Percentiles rank a stretch among this genome's conserved stretches.
phyloP scores from a whole-genome alignment of 53 echinoderm and acorn worm genomes.

The Echinometra lucunter region DNA sequence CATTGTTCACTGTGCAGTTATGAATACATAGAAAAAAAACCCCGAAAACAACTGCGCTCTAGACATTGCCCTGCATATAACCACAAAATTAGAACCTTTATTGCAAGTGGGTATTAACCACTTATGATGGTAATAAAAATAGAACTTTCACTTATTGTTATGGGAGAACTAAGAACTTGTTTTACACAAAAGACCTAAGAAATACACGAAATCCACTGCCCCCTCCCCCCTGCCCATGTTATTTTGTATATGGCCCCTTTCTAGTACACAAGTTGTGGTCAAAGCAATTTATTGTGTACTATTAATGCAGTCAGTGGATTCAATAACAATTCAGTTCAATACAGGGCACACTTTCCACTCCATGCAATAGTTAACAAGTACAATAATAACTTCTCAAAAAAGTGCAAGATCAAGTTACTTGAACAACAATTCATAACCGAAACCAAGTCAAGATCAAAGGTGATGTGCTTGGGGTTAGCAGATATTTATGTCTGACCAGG shows the following conservation, averaged over 20 bases:
- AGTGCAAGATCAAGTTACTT: conserved; percentile 47
- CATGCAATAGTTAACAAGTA: not conserved
- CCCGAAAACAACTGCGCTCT: too few species aligned
- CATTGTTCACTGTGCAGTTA: too few species aligned
- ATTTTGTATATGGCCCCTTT: not conserved
- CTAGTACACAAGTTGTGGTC: not conserved
- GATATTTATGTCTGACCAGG: conserved; percentile 41
- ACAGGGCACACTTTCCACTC: not conserved
- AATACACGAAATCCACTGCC: not conserved
- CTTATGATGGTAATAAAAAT: not conserved
- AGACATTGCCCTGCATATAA: too few species aligned
- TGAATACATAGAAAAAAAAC: too few species aligned
- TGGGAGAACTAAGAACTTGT: not conserved
- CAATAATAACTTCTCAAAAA: not conserved
- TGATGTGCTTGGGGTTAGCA: conserved; percentile 35
- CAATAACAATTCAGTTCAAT: not conserved
- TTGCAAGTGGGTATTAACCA: not conserved
- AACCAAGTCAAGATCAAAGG: conserved; percentile 49
- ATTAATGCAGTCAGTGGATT: not conserved
- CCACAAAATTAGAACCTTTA: too few species aligned
- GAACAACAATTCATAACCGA: conserved; percentile 32
- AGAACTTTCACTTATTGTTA: not conserved
- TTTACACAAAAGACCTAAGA: not conserved
- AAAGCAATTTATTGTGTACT: too few species aligned
- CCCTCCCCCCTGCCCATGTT: too few species aligned